Evolutionary conservation across 2,797 vertebrate genomes (phyloP).

Genomic region (Scleropages formosus): DNA sequence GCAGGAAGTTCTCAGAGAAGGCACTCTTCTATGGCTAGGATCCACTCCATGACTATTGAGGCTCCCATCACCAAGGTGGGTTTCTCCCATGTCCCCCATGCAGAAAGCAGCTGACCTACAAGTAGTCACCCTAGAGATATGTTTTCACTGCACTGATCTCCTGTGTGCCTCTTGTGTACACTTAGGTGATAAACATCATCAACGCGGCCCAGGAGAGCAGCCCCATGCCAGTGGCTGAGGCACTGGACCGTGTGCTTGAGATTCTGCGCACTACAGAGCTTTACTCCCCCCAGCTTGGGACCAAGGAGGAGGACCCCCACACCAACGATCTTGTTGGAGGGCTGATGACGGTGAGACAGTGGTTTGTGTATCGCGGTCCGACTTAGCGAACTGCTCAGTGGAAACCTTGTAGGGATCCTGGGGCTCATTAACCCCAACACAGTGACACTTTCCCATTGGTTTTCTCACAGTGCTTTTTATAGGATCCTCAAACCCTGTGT

Average conservation of each 20-base stretch:
- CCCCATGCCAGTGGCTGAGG: conserved; percentile 87
- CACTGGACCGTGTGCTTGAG: conserved; percentile 91
- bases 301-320: conserved; percentile 92
- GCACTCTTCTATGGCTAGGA: conserved; percentile 94
- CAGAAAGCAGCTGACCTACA: neutral
- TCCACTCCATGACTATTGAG: conserved; percentile 98
- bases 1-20: conserved; percentile 87
- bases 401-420: conserved; percentile 1
- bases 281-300: conserved; percentile 90
- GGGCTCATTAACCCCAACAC: neutral
- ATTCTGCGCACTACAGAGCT: conserved; percentile 92
- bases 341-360: conserved; percentile 85
- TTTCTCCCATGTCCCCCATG: conserved; percentile 15
- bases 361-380: neutral
- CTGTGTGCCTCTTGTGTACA: conserved; percentile 30
- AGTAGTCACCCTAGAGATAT: neutral
- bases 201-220: conserved; percentile 94
- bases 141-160: conserved; percentile 15
- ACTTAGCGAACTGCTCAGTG: neutral
- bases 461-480: conserved; percentile 13
- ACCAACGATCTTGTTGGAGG: conserved; percentile 94
- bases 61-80: conserved; percentile 97
- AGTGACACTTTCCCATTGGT: neutral
- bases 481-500: neutral
- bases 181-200: conserved; percentile 95